Evolutionary conservation across 2,113 vertebrate species (phyloP).

Genomic region (Dicaeum eximium): DNA sequence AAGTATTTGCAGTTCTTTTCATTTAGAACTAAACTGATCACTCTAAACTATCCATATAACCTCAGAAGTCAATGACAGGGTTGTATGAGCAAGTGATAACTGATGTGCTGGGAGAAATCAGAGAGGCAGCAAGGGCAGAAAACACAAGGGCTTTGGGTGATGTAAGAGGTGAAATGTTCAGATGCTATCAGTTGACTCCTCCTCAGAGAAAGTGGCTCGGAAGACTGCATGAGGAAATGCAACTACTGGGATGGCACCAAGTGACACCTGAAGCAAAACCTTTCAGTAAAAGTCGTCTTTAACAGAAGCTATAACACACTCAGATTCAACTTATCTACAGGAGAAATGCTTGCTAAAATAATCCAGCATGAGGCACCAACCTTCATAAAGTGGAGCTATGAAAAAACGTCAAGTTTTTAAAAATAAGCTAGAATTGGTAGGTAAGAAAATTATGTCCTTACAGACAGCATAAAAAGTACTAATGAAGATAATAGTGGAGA

Average conservation of each 20-base stretch:
- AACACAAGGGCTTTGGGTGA: neutral
- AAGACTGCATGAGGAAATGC: neutral
- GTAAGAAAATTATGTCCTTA: neutral
- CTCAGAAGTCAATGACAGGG: neutral
- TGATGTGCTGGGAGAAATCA: neutral
- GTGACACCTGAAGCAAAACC: neutral
- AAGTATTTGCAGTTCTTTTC: neutral
- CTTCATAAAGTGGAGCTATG: neutral
- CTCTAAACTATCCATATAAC: neutral
- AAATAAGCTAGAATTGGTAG: neutral
- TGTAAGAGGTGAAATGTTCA: neutral
- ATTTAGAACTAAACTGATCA: neutral
- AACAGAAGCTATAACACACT: neutral
- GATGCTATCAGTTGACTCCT: neutral
- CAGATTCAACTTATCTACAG: neutral
- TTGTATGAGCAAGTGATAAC: neutral
- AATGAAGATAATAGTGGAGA: accelerated
- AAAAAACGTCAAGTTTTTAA: neutral
- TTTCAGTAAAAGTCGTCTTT: neutral
- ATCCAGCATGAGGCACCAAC: neutral
- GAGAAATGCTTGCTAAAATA: neutral
- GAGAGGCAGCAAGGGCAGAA: neutral
- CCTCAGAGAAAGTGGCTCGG: neutral
- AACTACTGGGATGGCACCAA: neutral
- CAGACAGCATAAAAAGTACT: neutral